phyloP scores from a whole-genome alignment of 2,888 invertebrate genomes.

The Lissonota sp. region DNA sequence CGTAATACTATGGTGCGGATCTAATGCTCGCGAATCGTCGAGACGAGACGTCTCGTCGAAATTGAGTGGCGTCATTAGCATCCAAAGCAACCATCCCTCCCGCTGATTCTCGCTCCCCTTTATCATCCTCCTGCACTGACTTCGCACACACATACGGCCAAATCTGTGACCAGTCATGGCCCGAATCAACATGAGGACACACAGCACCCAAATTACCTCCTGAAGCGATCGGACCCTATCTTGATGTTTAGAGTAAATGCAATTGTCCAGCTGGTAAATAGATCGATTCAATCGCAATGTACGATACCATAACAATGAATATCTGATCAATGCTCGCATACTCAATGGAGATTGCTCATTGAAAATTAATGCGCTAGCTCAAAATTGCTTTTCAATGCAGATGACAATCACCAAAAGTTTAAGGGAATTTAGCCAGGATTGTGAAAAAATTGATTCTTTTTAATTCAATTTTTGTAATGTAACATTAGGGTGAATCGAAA shows the following conservation, averaged over 20 bases:
- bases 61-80: constrained; percentile 57
- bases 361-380: too few species aligned
- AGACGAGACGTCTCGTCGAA: constrained; percentile 45
- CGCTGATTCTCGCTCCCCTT: not conserved
- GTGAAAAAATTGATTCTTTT: too few species aligned
- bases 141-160: constrained; percentile 6
- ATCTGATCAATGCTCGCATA: too few species aligned
- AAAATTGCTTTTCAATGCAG: too few species aligned
- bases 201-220: not conserved
- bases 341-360: too few species aligned
- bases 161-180: constrained; percentile 2
- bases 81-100: constrained; percentile 12
- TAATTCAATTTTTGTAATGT: too few species aligned
- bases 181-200: not conserved
- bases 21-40: constrained; percentile 17
- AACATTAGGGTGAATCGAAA: too few species aligned
- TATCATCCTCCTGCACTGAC: not conserved
- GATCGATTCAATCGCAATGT: too few species aligned
- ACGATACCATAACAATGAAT: too few species aligned
- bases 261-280: constrained; percentile 1
- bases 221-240: constrained; percentile 4
- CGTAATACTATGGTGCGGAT: too few species aligned
- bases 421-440: too few species aligned
- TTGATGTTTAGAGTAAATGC: not conserved
- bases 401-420: too few species aligned